A percentile compares a stretch with the other conserved stretches of the same genome.
phyloP scores from a whole-genome alignment of 2,797 vertebrate species.

The Sciaenops ocellatus region DNA sequence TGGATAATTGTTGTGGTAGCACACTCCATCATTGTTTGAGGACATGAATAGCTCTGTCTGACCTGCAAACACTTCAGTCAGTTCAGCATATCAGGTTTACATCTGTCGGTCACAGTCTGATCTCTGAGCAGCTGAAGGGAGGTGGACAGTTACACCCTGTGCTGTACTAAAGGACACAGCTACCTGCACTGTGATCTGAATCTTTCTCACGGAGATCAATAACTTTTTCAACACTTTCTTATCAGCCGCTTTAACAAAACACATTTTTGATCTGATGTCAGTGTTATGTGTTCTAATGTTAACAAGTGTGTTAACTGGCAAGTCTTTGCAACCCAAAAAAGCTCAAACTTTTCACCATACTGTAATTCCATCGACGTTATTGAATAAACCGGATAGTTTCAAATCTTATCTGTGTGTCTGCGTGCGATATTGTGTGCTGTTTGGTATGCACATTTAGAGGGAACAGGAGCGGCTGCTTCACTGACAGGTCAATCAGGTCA shows the following conservation, averaged over 20 bases:
- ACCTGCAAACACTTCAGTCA: not conserved
- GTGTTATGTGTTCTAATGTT: not conserved
- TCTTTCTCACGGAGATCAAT: not conserved
- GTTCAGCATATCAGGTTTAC: not conserved
- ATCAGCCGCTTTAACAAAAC: not conserved
- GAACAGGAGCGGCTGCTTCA: not conserved
- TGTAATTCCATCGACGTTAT: not conserved
- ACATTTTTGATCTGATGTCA: not conserved
- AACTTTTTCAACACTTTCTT: not conserved
- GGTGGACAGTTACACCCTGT: not conserved
- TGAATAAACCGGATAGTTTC: conserved; percentile 18
- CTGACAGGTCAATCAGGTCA: not conserved
- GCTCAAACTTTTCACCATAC: not conserved
- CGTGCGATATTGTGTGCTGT: not conserved
- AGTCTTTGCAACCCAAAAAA: not conserved
- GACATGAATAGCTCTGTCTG: not conserved
- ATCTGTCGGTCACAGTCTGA: not conserved
- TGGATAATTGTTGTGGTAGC: not conserved
- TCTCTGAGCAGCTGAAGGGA: not conserved
- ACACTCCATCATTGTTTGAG: not conserved
- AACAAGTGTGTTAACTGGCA: not conserved
- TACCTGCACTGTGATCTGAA: not conserved
- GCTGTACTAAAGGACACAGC: not conserved
- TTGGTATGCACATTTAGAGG: not conserved
- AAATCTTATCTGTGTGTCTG: not conserved